A percentile compares a stretch with the other conserved stretches of the same genome.
Conservation (phyloP, 2,113 vertebrate genomes). For the Peromyscus polionotus region DNA sequence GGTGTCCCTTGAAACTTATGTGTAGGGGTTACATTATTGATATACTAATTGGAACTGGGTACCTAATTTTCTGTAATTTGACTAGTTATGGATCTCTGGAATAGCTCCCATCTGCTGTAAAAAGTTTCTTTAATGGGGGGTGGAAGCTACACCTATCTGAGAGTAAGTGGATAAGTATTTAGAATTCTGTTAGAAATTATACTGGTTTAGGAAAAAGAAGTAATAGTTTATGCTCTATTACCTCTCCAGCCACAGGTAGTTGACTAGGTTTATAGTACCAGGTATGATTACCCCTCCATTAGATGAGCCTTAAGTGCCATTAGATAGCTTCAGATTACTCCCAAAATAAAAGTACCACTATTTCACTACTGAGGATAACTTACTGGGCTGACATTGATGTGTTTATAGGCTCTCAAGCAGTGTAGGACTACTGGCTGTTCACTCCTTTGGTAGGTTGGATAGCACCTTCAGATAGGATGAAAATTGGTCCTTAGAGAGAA, state of each 20-base stretch:
- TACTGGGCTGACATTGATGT: neutral
- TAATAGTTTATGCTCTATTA: neutral
- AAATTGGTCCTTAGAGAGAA: neutral
- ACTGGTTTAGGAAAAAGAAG: neutral
- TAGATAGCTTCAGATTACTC: neutral
- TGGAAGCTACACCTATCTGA: neutral
- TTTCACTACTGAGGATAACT: neutral
- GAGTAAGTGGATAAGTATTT: neutral
- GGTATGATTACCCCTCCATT: neutral
- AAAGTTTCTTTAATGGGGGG: neutral
- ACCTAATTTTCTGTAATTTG: neutral
- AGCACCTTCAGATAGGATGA: neutral
- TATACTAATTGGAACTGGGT: neutral
- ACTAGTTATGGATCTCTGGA: neutral
- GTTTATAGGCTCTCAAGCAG: neutral
- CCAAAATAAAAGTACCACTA: neutral
- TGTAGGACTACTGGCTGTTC: neutral
- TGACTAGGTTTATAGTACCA: neutral
- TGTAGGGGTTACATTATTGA: neutral
- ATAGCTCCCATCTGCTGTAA: neutral
- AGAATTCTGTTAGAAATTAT: neutral
- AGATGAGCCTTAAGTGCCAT: neutral
- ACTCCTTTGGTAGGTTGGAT: neutral
- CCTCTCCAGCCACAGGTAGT: neutral
- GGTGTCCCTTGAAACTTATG: neutral